Conservation (phyloP, 1,140 invertebrate genomes). For the Mactra quadrangularis region DNA sequence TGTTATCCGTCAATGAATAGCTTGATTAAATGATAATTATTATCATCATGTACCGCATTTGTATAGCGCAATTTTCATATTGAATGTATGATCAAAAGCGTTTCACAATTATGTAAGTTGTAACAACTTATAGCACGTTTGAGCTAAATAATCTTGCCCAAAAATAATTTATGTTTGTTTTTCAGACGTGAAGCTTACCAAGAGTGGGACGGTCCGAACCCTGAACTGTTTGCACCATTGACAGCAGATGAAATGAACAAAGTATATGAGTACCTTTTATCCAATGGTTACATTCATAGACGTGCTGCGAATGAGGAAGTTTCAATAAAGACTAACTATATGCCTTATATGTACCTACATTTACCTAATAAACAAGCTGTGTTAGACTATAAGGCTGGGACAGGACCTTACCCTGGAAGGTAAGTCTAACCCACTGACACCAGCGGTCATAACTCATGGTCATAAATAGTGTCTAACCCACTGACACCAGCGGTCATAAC, state of each 20-base stretch:
- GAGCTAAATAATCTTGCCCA: too few species aligned
- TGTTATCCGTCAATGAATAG: too few species aligned
- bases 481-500: too few species aligned
- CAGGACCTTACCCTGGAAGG: slow-evolving; percentile 33
- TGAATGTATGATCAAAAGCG: too few species aligned
- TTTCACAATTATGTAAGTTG: too few species aligned
- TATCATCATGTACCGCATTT: too few species aligned
- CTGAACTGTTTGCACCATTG: slow-evolving; percentile 36
- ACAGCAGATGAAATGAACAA: slow-evolving; percentile 29
- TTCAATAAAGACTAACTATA: slow-evolving; percentile 44
- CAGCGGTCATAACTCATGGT: not conserved
- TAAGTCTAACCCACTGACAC: too few species aligned
- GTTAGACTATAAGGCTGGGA: slow-evolving; percentile 5
- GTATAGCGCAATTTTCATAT: too few species aligned
- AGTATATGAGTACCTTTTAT: slow-evolving; percentile 2
- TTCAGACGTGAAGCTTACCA: not conserved
- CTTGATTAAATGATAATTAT: too few species aligned
- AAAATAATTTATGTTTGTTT: too few species aligned
- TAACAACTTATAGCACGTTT: too few species aligned
- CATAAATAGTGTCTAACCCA: too few species aligned
- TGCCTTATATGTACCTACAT: slow-evolving; percentile 30
- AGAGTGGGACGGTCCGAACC: not conserved
- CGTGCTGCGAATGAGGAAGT: slow-evolving; percentile 4
- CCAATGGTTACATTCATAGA: slow-evolving; percentile 33
- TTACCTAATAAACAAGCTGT: slow-evolving; percentile 37